Percentiles rank a stretch among this genome's conserved stretches.
These are phyloP conservation scores for Euclidia mi DNA, from an alignment of 2,888 invertebrate species.

Conservation along the genomic window DNA sequence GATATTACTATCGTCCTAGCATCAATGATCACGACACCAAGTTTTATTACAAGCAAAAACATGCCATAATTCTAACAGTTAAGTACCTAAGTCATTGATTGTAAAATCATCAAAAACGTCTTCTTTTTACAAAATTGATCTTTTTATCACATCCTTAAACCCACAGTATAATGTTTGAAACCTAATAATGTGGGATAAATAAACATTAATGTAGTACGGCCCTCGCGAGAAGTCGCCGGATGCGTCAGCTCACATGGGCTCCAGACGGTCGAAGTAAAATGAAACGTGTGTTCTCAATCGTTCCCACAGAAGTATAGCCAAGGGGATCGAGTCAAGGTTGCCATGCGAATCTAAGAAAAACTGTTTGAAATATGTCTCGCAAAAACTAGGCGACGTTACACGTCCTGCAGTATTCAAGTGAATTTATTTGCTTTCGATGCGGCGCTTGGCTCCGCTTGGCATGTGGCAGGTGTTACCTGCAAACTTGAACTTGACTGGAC, in stretches of 20 bases:
- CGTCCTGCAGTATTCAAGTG: conserved; percentile 73
- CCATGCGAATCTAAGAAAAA: conserved; percentile 84
- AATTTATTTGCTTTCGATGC: conserved; percentile 75
- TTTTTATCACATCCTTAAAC: conserved; percentile 54
- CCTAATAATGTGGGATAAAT: conserved; percentile 71
- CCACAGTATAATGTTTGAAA: conserved; percentile 47
- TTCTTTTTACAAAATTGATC: not conserved
- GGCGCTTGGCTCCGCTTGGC: conserved; percentile 65
- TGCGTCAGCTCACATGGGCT: conserved; percentile 85
- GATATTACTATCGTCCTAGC: too few relatives aligned
- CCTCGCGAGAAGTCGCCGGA: conserved; percentile 78
- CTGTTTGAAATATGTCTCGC: conserved; percentile 67
- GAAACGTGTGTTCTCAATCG: conserved; percentile 77
- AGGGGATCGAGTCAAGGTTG: conserved; percentile 85
- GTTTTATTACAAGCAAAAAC: not conserved
- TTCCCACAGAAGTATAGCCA: conserved; percentile 84
- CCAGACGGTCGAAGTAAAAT: conserved; percentile 81
- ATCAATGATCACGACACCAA: not conserved
- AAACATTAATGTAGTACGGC: conserved; percentile 69
- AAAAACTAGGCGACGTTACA: conserved; percentile 79
- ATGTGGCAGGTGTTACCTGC: conserved; percentile 77
- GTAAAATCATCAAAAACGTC: not conserved
- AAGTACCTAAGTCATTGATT: not conserved
- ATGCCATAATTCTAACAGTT: not conserved
- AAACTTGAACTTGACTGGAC: conserved; percentile 78